Conservation (phyloP, 2,888 invertebrate genomes). For the Chrysolina oricalcia region DNA sequence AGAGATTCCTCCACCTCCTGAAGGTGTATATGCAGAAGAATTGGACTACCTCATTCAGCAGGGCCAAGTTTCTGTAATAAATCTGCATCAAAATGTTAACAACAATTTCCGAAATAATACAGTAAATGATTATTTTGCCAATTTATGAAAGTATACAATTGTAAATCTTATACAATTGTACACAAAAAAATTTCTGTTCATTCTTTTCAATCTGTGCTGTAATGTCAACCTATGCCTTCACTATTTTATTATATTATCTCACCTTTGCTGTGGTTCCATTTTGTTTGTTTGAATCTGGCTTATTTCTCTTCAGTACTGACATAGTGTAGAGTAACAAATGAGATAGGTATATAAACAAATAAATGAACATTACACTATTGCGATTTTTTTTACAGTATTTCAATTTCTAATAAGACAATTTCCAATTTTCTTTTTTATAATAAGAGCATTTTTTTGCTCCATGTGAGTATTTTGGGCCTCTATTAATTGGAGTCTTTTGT, state of each 20-base stretch:
- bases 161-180: not conserved
- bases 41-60: not conserved
- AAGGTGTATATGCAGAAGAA: not conserved
- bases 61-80: not conserved
- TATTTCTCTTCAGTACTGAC: not conserved
- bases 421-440: not conserved
- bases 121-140: not conserved
- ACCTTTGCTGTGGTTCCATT: no score
- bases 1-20: not conserved
- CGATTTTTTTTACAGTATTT: not conserved
- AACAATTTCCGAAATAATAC: not conserved
- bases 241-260: no score
- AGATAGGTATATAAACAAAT: not conserved
- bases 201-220: not conserved
- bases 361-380: not conserved
- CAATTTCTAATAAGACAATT: not conserved
- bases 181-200: not conserved
- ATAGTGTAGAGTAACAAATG: not conserved
- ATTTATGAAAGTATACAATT: not conserved
- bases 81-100: not conserved
- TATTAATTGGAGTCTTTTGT: not conserved
- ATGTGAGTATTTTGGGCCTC: not conserved
- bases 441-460: not conserved
- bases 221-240: no score
- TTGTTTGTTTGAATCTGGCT: no score